A percentile compares a stretch with the other conserved stretches of the same genome.
Evolutionary conservation across 2,888 invertebrate genomes (phyloP).

Genomic region (Pristionchus mayeri): DNA sequence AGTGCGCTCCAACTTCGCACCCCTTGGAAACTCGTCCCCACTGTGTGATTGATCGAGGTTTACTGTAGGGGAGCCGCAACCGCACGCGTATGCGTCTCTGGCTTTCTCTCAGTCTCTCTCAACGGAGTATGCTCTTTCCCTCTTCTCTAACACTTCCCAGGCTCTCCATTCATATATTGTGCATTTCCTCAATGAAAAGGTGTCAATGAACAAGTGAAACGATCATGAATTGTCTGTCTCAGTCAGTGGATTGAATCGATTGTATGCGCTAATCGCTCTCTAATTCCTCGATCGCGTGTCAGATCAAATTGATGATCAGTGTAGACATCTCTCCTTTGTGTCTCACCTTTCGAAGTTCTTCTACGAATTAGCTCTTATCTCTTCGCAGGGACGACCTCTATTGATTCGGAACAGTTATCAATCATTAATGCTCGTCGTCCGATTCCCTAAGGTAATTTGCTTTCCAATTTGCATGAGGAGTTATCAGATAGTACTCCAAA

Average conservation of each 20-base stretch:
- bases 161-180: slow-evolving; percentile 25
- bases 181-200: slow-evolving; percentile 37
- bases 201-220: slow-evolving; percentile 12
- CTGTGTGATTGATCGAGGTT: neutral
- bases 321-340: slow-evolving; percentile 18
- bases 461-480: neutral
- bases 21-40: neutral
- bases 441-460: slow-evolving; percentile 2
- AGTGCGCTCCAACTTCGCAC: neutral
- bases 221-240: neutral
- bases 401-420: slow-evolving; percentile 16
- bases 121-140: neutral
- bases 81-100: slow-evolving; percentile 45
- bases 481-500: slow-evolving; percentile 40
- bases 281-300: neutral
- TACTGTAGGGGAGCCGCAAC: slow-evolving; percentile 28
- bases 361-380: neutral
- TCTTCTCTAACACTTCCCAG: neutral
- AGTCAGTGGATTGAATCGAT: neutral
- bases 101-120: slow-evolving; percentile 31
- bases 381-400: slow-evolving; percentile 19
- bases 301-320: slow-evolving; percentile 27
- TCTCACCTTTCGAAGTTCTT: slow-evolving; percentile 5
- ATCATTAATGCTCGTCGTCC: slow-evolving; percentile 37
- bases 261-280: neutral